Evolutionary conservation across 2,797 vertebrate species (phyloP), one percentile per base, ranked within the genome.

Genomic region (Channallabes apus): DNA sequence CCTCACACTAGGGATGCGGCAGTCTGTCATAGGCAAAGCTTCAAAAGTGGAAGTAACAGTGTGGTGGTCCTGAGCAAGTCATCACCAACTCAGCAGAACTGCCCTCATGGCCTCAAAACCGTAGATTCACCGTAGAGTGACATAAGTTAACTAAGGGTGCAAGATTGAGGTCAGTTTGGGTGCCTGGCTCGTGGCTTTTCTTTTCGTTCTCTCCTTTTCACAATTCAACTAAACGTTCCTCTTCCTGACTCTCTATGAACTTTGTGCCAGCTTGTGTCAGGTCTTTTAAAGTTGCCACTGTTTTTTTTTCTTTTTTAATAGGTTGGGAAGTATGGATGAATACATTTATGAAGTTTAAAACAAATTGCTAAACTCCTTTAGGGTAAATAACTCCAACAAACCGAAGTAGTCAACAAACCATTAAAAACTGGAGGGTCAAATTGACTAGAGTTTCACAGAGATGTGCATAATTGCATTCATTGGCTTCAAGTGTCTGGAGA

Each of bases 401-500:
- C 46, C 85, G 24, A 71, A 54, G 64, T 82, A 84, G 72, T 86
- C 86, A 72, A 76, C 75, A 86, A 86, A 87, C 41, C n/a, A 41
- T 84, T 85, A 82, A 69, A 80, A 80, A 76, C 46, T 35, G 46
- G 67, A 78, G 71, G 68, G 58, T 62, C 58, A n/a, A 18, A 79
- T 62, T 62, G 77, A 59, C 38, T 18, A 27, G 56, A 29, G 56
- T 81, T 86, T 86, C 84, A 79, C 29, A 86, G 72, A 86, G 59
- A 84, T 82, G 77, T 62, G 71, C 76, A 76, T 87, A 87, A 86
- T 88, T 87, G 87, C 68, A 61, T 83, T 86, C 61, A 86, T 82
- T 88, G 84, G 85, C 87, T 90, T 90, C 80, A 86, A 89, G 91
- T 88, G 91, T 91, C 93, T 92, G 90, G 86, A 84, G 82, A 88